Conservation (phyloP, 2,113 vertebrate species). For the Oxygymnocypris stewartii region DNA sequence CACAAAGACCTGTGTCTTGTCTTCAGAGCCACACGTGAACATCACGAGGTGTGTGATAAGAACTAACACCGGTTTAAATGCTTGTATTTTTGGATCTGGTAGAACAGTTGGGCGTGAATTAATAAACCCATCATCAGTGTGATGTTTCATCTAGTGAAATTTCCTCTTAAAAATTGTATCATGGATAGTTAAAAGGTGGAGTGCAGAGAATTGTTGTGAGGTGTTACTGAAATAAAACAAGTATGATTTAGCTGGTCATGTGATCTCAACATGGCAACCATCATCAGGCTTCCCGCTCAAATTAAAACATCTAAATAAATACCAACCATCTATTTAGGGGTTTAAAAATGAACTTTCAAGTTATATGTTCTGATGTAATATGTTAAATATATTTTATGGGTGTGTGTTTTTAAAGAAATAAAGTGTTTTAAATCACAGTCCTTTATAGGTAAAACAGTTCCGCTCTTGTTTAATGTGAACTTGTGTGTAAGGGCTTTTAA, state of each 20-base stretch:
- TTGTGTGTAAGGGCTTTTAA: not conserved
- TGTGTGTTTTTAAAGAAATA: not conserved
- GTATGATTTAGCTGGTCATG: not conserved
- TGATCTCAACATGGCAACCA: not conserved
- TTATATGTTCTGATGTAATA: not conserved
- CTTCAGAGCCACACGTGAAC: not conserved
- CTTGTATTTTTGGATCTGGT: not conserved
- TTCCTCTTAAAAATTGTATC: not conserved
- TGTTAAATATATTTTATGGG: not conserved
- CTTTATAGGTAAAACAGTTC: not conserved
- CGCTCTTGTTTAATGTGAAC: not conserved
- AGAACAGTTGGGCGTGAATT: not conserved
- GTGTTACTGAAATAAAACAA: not conserved
- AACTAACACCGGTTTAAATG: not conserved
- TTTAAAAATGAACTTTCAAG: not conserved
- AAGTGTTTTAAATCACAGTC: constrained; percentile 5
- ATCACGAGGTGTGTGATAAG: not conserved
- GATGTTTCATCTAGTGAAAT: not conserved
- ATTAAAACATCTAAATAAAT: not conserved
- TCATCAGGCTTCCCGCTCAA: not conserved
- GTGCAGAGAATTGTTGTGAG: not conserved
- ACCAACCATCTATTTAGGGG: not conserved
- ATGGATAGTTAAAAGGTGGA: not conserved
- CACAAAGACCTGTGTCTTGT: not conserved
- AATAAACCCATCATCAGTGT: constrained; percentile 2